Evolutionary conservation across 2,888 invertebrate species (phyloP), one percentile per base, ranked within the genome.

Genomic region (Eumerus sabulonum): DNA sequence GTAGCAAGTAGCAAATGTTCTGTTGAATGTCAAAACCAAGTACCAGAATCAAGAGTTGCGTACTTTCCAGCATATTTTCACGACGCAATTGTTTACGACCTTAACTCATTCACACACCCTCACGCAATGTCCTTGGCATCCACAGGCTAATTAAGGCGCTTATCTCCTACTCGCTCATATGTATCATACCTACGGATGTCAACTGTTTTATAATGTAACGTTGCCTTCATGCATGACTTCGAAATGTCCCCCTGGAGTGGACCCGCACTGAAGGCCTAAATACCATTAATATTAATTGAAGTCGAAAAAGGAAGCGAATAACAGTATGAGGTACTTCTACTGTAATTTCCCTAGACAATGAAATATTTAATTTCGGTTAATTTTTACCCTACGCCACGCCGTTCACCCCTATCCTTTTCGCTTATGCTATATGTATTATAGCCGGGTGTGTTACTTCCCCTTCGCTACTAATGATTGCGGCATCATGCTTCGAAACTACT

Each of bases 311-410:
- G 9, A 44, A 38, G 63, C 35, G 42, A 13, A 44, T 50, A 60
- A 53, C 66, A 16, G 66, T 70, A 48, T 56, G 62, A 77, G 62
- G 72, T 77, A 62, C 67, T 72, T 72, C 67, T 72, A 77, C 62
- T 72, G 72, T 77, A 72, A 77, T 77, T 77, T 77, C 77, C 77
- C 77, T 45, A 77, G 77, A 72, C 72, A 77, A 63, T 62, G 57
- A 72, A 72, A 67, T 53, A 67, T 63, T 67, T 72, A 77, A 72
- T 77, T 77, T 77, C 51, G 72, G 76, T 72, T 72, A 62, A 77
- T 72, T 77, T 77, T 66, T 51, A 40, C 14, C 19, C 47, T 56
- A 42, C 56, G 9, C 18, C 53, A 13, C 13, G 14, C 19, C 40
- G 3, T 51, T 12, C 1, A 7, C 3, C 18, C 35, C 27, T 53